Conservation (phyloP, 2,113 vertebrate genomes). For the Machaerirhynchus nigripectus region DNA sequence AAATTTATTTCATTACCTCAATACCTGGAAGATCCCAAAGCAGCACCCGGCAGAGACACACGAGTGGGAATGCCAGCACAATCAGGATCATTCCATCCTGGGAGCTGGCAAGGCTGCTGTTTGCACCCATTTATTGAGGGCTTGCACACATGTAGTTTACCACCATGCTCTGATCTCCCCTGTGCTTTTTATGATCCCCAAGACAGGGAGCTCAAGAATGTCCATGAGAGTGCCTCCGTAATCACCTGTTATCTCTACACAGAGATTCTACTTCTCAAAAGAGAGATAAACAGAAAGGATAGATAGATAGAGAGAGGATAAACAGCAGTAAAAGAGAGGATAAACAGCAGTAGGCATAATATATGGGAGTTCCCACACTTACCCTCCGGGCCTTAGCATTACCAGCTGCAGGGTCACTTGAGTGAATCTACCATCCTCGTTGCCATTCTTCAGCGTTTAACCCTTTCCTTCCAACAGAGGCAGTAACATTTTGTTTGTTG, state of each 20-base stretch:
- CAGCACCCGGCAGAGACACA: accelerated
- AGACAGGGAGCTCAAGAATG: neutral
- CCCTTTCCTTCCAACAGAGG: neutral
- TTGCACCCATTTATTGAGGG: neutral
- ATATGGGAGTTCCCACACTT: neutral
- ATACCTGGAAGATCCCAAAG: neutral
- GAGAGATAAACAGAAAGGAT: no score
- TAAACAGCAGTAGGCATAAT: neutral
- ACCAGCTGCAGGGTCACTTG: neutral
- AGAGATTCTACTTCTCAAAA: neutral
- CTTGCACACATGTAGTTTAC: accelerated
- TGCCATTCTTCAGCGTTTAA: neutral
- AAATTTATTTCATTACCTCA: neutral
- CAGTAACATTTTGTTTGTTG: neutral
- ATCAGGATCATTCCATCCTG: neutral
- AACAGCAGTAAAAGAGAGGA: no score
- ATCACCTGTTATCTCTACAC: neutral
- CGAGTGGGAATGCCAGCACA: accelerated
- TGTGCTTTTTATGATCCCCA: neutral
- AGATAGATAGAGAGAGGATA: no score
- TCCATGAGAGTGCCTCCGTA: neutral
- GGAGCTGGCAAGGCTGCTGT: neutral
- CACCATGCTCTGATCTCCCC: neutral
- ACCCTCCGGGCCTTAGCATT: neutral
- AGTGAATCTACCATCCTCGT: neutral